phyloP scores from a whole-genome alignment of 2,113 vertebrate species.

The Rhinolophus ferrumequinum region DNA sequence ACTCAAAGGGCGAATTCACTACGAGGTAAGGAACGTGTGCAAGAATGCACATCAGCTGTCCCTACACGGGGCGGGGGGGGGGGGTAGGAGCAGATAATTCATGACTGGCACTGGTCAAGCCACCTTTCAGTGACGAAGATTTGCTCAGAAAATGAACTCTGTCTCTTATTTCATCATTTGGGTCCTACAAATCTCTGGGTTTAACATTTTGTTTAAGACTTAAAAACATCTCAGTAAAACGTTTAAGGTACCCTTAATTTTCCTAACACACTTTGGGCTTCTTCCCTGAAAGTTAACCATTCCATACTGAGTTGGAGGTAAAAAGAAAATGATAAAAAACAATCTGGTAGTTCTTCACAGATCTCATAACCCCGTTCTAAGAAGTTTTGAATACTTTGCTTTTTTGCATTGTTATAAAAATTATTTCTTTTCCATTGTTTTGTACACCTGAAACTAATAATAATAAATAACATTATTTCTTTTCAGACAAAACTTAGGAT shows the following conservation, averaged over 20 bases:
- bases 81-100: neutral
- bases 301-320: neutral
- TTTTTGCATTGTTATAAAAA: neutral
- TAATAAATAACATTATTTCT: neutral
- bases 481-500: neutral
- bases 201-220: neutral
- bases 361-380: neutral
- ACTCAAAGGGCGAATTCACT: neutral
- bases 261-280: neutral
- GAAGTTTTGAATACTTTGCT: neutral
- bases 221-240: neutral
- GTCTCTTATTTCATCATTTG: slow-evolving; percentile 40
- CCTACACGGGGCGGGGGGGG: neutral
- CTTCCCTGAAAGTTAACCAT: neutral
- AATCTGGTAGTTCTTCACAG: neutral
- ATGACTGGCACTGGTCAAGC: neutral
- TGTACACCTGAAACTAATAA: no score
- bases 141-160: slow-evolving; percentile 28
- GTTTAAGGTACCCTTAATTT: neutral
- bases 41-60: neutral
- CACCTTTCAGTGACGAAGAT: neutral
- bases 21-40: neutral
- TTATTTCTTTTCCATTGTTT: no score
- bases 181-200: neutral
- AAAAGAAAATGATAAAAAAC: neutral